These are phyloP conservation scores for Hippocampus abdominalis DNA, from an alignment of 2,113 vertebrate genomes.

Conservation along the genomic window DNA sequence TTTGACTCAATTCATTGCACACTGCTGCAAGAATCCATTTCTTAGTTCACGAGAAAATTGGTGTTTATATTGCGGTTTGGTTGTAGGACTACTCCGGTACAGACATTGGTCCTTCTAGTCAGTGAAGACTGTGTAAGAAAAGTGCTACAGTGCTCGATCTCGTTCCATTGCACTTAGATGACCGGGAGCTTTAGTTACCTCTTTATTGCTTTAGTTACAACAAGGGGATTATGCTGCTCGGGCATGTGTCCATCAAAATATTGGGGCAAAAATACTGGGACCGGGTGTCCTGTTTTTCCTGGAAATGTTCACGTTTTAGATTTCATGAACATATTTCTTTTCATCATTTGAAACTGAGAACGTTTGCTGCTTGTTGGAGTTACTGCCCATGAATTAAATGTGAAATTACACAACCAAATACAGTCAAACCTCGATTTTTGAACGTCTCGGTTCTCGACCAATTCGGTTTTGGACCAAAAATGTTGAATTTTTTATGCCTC, in stretches of 20 bases:
- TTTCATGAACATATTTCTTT: not conserved
- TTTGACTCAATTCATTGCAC: constrained; percentile 11
- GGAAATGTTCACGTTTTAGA: not conserved
- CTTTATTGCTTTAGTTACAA: not conserved
- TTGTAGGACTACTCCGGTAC: not conserved
- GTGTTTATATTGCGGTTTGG: not conserved
- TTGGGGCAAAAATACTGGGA: not conserved
- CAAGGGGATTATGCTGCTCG: not conserved
- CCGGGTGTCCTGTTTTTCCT: not conserved
- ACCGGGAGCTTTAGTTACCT: not conserved
- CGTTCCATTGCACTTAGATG: not conserved
- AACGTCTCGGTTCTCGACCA: too few species aligned
- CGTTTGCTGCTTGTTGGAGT: too few species aligned
- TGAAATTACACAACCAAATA: too few species aligned
- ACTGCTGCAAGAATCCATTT: constrained; percentile 9
- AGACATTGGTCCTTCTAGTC: not conserved
- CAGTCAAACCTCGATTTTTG: too few species aligned
- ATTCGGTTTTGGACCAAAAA: too few species aligned
- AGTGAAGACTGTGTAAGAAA: not conserved
- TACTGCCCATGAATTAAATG: too few species aligned
- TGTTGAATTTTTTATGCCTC: too few species aligned
- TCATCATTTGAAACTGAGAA: not conserved
- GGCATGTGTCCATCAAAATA: not conserved
- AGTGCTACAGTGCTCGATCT: not conserved
- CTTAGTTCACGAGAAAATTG: constrained; percentile 6